Conservation (phyloP, 2,888 invertebrate species). For the Ctena decussata region DNA sequence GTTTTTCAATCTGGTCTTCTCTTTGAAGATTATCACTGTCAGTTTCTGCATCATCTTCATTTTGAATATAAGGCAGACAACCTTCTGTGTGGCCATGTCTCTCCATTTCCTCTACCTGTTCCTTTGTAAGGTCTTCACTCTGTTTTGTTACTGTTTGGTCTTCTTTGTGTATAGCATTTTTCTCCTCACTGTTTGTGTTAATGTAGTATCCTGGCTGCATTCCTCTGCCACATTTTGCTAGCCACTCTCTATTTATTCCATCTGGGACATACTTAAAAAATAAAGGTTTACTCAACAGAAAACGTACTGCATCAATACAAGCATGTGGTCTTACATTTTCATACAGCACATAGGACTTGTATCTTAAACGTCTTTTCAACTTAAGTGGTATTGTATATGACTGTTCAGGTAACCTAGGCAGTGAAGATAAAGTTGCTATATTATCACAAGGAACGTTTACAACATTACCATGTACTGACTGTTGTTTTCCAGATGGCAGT, state of each 20-base stretch:
- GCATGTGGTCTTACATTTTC: not conserved
- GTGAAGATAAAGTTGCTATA: not conserved
- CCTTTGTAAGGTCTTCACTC: not conserved
- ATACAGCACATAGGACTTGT: not conserved
- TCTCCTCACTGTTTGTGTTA: not conserved
- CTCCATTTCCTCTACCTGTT: too few species aligned
- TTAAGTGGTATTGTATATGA: not conserved
- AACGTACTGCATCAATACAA: not conserved
- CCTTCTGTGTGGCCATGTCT: too few species aligned
- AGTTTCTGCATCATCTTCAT: too few species aligned
- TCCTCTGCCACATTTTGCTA: not conserved
- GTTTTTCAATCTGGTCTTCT: too few species aligned
- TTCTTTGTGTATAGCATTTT: not conserved
- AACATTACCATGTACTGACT: not conserved
- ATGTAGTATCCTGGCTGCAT: too few species aligned
- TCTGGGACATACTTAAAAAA: not conserved
- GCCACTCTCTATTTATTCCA: not conserved
- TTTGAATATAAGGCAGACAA: too few species aligned
- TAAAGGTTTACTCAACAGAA: not conserved
- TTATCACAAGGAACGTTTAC: not conserved
- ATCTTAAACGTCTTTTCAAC: not conserved
- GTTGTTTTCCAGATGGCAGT: not conserved
- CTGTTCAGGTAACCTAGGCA: not conserved
- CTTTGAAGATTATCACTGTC: too few species aligned
- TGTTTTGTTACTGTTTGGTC: not conserved